Evolutionary conservation across 2,113 vertebrate genomes (phyloP).

Genomic region (Mionectes macconnelli): DNA sequence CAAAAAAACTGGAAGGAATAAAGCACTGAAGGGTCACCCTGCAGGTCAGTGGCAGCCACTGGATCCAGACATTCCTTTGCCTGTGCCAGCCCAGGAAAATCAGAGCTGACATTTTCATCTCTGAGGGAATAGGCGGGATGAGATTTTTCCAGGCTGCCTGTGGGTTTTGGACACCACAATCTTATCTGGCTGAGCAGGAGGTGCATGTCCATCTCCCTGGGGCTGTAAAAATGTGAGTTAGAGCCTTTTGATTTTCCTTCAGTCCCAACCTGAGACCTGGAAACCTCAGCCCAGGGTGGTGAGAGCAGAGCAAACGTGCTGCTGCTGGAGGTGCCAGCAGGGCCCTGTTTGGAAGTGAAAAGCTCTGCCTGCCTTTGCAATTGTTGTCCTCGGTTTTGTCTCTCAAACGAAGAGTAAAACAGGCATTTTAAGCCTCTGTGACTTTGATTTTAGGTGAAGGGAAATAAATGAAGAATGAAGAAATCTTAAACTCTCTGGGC

Average conservation of each 20-base stretch:
- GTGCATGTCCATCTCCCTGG: fast-evolving
- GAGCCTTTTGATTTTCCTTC: neutral
- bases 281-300: neutral
- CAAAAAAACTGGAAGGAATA: neutral
- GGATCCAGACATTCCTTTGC: neutral
- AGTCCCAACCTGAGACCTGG: neutral
- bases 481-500: too few relatives aligned
- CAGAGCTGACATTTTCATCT: neutral
- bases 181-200: neutral
- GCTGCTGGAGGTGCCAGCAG: neutral
- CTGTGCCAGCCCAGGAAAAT: neutral
- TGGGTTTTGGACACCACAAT: neutral
- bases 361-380: too few relatives aligned
- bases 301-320: neutral
- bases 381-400: too few relatives aligned
- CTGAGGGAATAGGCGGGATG: fast-evolving
- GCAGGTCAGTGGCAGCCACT: neutral
- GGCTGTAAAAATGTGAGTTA: neutral
- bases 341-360: too few relatives aligned
- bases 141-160: neutral
- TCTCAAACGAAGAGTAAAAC: too few relatives aligned
- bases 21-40: neutral
- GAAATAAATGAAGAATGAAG: too few relatives aligned
- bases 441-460: too few relatives aligned
- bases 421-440: too few relatives aligned